Evolutionary conservation across 2,113 vertebrate genomes (phyloP), one percentile per base, ranked within the genome.

Genomic region (Proterorhinus semilunaris): DNA sequence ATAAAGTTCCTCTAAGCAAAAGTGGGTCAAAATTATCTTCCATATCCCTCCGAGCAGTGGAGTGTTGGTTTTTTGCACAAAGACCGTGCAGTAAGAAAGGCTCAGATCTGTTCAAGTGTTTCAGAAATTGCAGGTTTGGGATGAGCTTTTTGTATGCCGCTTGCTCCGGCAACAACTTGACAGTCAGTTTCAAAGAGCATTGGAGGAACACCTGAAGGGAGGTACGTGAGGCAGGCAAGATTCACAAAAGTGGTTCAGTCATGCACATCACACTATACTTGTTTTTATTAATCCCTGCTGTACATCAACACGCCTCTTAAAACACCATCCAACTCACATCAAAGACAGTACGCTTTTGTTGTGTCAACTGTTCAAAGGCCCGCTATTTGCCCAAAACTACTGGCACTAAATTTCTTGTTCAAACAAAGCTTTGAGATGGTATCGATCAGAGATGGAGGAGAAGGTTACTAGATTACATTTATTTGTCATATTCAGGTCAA

Each of bases 221-320:
- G 86, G 84, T 80, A 79, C 71, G 83, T 72, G 71, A 85, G 73
- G 78, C 83, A 85, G 83, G 77, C 74, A 65, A 86, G 74, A 88
- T 89, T 89, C 81, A 87, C 88, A 86, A 85, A 91, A 87, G 88
- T 80, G 83, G 87, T 89, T 90, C 87, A 91, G 85, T 86, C 88
- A 90, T 87, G 89, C 87, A 88, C 86, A 90, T 90, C 89, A 88
- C 86, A 91, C 80, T 74, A 66, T 79, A 88, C 87, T 83, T 85
- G 87, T 89, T 90, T 90, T 90, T 87, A 91, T 90, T 90, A 91
- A 92, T 92, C 88, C 90, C 87, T 59, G 82, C 84, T 86, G 87
- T 89, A 88, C 81, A 83, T 83, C 83, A 78, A 68, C 6, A 64
- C 66, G 15, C 50, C 80, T 78, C 81, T 87, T 86, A 79, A 88